These are phyloP conservation scores for Mimas tiliae DNA, from an alignment of 2,888 invertebrate genomes.

Conservation along the genomic window DNA sequence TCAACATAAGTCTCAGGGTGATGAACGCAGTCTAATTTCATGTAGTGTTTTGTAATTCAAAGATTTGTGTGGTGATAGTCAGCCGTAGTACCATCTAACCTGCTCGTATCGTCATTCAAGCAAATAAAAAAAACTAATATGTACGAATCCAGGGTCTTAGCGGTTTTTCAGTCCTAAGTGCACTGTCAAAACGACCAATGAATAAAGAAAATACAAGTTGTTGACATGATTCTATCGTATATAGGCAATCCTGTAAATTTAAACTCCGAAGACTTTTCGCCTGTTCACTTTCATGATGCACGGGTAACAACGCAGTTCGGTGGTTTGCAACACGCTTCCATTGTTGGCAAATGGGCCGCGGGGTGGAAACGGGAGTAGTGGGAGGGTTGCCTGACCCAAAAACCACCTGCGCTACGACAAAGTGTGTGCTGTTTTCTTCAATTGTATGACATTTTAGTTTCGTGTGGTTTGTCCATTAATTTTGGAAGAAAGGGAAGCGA, in stretches of 20 bases:
- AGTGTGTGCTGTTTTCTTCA: constrained; percentile 6
- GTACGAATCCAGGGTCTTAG: too few relatives aligned
- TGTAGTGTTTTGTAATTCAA: too few relatives aligned
- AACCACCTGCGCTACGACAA: constrained; percentile 20
- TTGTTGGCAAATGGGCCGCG: constrained; percentile 20
- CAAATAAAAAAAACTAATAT: too few relatives aligned
- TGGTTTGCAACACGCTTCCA: constrained; percentile 10
- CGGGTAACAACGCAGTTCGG: constrained; percentile 3
- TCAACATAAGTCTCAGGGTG: too few relatives aligned
- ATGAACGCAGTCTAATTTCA: too few relatives aligned
- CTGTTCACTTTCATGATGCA: background rate
- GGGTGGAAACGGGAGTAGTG: background rate
- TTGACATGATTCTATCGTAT: background rate
- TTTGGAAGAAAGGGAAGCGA: background rate
- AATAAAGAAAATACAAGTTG: background rate
- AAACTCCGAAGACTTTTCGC: background rate
- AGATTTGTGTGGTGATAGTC: too few relatives aligned
- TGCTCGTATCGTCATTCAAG: too few relatives aligned
- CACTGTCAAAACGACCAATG: too few relatives aligned
- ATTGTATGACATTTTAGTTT: background rate
- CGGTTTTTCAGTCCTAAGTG: too few relatives aligned
- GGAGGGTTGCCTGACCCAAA: constrained; percentile 15
- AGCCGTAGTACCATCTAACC: too few relatives aligned
- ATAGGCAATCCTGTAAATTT: background rate
- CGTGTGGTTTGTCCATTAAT: background rate